Conservation (phyloP, 2,888 invertebrate genomes). For the Abrostola triplasia region DNA sequence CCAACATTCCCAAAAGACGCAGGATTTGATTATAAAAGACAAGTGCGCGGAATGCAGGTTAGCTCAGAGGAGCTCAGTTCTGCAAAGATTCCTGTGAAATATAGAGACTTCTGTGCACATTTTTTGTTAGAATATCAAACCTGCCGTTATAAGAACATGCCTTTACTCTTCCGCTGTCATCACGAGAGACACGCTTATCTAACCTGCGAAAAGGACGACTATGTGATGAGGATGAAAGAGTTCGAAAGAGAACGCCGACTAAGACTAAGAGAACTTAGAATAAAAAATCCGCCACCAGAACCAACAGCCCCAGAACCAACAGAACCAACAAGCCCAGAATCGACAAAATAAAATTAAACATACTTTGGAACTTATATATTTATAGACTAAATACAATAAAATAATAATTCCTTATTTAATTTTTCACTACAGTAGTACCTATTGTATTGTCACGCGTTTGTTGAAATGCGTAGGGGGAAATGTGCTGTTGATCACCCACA, state of each 20-base stretch:
- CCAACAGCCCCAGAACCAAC: no score
- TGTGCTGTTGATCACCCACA: no score
- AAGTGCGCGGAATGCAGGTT: slow-evolving; percentile 91
- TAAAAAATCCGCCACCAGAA: slow-evolving; percentile 48
- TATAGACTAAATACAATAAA: neutral
- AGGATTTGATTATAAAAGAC: slow-evolving; percentile 92
- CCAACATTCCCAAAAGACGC: slow-evolving; percentile 90
- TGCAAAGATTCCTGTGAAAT: slow-evolving; percentile 90
- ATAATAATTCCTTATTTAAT: neutral
- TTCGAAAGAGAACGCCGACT: slow-evolving; percentile 79
- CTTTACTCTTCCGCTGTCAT: slow-evolving; percentile 90
- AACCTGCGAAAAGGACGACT: slow-evolving; percentile 94
- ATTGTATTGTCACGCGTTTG: no score
- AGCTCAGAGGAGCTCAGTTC: slow-evolving; percentile 92
- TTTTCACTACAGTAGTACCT: neutral
- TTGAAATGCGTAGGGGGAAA: no score
- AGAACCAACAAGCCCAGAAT: no score
- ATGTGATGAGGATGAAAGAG: slow-evolving; percentile 85
- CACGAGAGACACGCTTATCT: slow-evolving; percentile 92
- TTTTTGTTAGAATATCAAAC: slow-evolving; percentile 89
- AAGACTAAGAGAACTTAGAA: slow-evolving; percentile 70
- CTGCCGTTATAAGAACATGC: slow-evolving; percentile 92
- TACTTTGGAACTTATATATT: neutral
- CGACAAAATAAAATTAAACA: neutral
- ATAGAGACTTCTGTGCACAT: slow-evolving; percentile 95